phyloP scores from a whole-genome alignment of 92 coral and sea anemone genomes.

The Siderastrea siderea region DNA sequence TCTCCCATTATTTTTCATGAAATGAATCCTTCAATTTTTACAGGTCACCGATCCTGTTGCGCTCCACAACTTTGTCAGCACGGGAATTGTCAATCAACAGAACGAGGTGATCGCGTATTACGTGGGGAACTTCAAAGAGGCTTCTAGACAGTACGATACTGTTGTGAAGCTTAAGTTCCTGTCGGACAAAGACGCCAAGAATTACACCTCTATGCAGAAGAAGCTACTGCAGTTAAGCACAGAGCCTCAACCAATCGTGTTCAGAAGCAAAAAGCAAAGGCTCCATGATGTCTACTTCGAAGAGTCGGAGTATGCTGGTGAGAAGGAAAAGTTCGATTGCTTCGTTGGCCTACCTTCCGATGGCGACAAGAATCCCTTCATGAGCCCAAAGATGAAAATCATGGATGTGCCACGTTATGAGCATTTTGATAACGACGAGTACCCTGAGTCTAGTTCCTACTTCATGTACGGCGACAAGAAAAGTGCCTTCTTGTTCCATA shows the following conservation, averaged over 20 bases:
- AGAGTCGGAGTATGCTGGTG: constrained; percentile 11
- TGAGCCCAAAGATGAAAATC: constrained; percentile 54
- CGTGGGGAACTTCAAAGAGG: constrained; percentile 27
- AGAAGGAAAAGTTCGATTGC: constrained; percentile 48
- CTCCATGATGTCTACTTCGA: constrained; percentile 15
- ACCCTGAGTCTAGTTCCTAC: constrained; percentile 52
- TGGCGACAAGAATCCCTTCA: constrained; percentile 41
- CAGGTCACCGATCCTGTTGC: constrained; percentile 40
- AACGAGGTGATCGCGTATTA: constrained; percentile 61
- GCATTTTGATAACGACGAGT: constrained; percentile 68
- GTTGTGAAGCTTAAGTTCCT: constrained; percentile 53
- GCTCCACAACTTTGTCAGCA: constrained; percentile 63
- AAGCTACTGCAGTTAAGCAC: background rate
- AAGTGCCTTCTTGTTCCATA: constrained; percentile 77
- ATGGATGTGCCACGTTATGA: constrained; percentile 67
- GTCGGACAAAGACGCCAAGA: constrained; percentile 42
- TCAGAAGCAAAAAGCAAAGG: constrained; percentile 21
- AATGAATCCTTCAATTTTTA: background rate
- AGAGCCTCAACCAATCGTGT: constrained; percentile 12
- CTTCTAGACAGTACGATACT: constrained; percentile 50
- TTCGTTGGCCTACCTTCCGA: constrained; percentile 66
- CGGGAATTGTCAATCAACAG: constrained; percentile 54
- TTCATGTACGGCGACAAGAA: constrained; percentile 77
- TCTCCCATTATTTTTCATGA: too few species aligned
- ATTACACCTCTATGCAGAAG: constrained; percentile 19